Evolutionary conservation across 2,888 invertebrate species (phyloP), one percentile per base, ranked within the genome.

Genomic region (Eupsilia transversa): DNA sequence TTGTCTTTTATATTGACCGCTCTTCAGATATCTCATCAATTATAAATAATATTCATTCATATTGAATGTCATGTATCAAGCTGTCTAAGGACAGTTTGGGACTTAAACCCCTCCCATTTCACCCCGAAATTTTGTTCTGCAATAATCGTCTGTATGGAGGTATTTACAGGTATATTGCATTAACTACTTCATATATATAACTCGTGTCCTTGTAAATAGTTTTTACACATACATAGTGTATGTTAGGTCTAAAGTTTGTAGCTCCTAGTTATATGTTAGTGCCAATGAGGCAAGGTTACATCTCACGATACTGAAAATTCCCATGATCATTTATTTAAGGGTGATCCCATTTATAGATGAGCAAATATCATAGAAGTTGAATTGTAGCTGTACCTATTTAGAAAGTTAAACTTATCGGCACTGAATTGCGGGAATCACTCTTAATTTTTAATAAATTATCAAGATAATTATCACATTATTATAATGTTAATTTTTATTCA

Each of bases 161-260:
- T 70, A 56, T 56, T 41, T 41, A 71, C 20, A 60, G 35, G 54
- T 72, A 61, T 46, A 74, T 49, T 72, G 12, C 41, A 61, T 33
- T 66, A 67, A 49, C 27, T 69, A n/a, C 63, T 63, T 60, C 67
- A 69, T 69, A 66, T 59, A 83, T 70, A 76, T 72, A 74, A 73
- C 66, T 70, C 49, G 59, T 79, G 76, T 84, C 67, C 77, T 84
- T 86, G 87, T 87, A 84, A 74, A 87, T 87, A 86, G 63, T 79
- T 66, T 64, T 56, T 76, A 78, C 63, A 76, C 77, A 79, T 74
- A 78, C 75, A 60, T 77, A 57, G 72, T 74, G 87, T 87, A 82
- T 75, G 84, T 86, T 86, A 84, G 86, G 20, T 77, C 60, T 82
- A 80, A 80, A 64, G 68, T 80, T 80, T 78, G 77, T 86, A 86